Percentiles rank a stretch among this genome's conserved stretches.
Conservation (phyloP, 2,888 invertebrate species). For the Drosophila phalerata region DNA sequence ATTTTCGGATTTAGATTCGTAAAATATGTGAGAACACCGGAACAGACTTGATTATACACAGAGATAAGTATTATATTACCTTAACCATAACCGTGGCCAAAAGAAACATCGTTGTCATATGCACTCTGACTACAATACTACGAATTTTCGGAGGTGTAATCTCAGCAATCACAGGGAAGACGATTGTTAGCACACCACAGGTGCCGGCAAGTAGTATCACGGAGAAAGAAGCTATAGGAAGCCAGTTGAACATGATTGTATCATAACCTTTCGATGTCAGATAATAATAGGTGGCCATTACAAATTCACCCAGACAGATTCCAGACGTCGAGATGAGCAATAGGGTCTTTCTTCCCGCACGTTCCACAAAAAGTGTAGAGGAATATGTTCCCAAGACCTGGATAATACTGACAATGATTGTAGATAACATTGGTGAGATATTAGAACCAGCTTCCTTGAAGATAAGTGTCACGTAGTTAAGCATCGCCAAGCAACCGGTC, state of each 20-base stretch:
- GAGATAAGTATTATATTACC: conserved; percentile 27
- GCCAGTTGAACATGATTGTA: conserved; percentile 65
- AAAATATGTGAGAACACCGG: too few relatives aligned
- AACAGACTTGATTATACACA: background rate
- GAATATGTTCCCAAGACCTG: conserved; percentile 16
- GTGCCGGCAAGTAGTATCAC: conserved; percentile 77
- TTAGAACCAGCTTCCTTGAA: conserved; percentile 79
- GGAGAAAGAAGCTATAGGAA: conserved; percentile 80
- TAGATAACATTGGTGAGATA: conserved; percentile 74
- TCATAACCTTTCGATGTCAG: conserved; percentile 65
- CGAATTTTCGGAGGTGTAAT: conserved; percentile 77
- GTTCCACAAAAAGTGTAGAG: conserved; percentile 71
- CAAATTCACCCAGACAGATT: conserved; percentile 68
- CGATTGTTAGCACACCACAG: conserved; percentile 76
- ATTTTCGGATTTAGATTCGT: too few relatives aligned
- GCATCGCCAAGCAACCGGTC: conserved; percentile 80
- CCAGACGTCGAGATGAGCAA: conserved; percentile 70
- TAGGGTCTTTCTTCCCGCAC: conserved; percentile 78
- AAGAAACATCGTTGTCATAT: conserved; percentile 42
- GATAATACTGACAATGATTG: conserved; percentile 71
- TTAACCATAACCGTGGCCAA: conserved; percentile 24
- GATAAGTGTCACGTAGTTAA: conserved; percentile 80
- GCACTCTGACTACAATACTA: conserved; percentile 55
- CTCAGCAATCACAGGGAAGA: conserved; percentile 77
- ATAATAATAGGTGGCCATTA: conserved; percentile 62